Evolutionary conservation across 2,797 vertebrate species (phyloP).

Genomic region (Eulemur mongoz): DNA sequence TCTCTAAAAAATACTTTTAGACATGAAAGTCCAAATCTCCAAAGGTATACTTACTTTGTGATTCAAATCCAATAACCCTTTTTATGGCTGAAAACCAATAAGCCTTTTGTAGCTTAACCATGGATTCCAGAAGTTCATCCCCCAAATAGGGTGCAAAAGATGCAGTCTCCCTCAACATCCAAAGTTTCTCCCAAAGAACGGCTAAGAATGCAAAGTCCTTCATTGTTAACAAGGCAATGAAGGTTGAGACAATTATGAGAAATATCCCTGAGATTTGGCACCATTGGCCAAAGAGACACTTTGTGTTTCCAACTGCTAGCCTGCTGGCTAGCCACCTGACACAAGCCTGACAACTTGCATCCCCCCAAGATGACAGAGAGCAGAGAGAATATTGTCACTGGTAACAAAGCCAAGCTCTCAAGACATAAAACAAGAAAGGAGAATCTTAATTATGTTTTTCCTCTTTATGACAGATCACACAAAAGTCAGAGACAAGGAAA

Average conservation of each 20-base stretch:
- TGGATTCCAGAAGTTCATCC: background rate
- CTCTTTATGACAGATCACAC: background rate
- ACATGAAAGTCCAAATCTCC: background rate
- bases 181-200: background rate
- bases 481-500: background rate
- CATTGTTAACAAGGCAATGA: background rate
- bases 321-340: background rate
- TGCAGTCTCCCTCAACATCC: background rate
- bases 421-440: background rate
- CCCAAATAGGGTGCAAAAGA: background rate
- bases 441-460: background rate
- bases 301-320: background rate
- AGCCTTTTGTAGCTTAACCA: background rate
- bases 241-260: background rate
- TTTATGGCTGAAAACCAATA: background rate
- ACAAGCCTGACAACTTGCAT: background rate
- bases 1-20: background rate
- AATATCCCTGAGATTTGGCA: background rate
- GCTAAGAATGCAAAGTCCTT: background rate
- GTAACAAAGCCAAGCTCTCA: background rate
- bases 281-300: background rate
- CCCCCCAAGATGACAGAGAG: background rate
- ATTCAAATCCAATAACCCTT: background rate
- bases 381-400: background rate
- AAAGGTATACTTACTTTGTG: background rate